A percentile compares a stretch with the other conserved stretches of the same genome.
Evolutionary conservation across 2,113 vertebrate genomes (phyloP).

Genomic region (Morone chrysops): DNA sequence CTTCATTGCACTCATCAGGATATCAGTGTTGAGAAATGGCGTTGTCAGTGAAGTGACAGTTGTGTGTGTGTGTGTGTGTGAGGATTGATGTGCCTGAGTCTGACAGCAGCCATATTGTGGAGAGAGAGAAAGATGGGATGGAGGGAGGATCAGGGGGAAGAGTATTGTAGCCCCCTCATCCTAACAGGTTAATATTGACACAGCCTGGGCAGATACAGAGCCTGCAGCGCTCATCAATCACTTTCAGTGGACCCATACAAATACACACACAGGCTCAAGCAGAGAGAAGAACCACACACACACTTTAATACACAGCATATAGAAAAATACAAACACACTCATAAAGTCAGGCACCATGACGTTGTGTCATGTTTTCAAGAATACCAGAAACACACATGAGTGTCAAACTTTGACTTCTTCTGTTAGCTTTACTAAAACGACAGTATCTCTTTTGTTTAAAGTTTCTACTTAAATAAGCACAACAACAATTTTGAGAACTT

Average conservation of each 20-base stretch:
- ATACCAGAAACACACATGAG: conserved; percentile 8
- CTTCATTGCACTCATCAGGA: conserved; percentile 97
- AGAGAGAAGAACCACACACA: conserved; percentile 58
- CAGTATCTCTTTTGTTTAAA: conserved; percentile 50
- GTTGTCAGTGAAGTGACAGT: conserved; percentile 92
- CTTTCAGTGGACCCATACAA: conserved; percentile 68
- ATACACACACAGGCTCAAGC: conserved; percentile 40
- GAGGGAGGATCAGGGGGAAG: conserved; percentile 56
- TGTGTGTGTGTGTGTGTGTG: conserved; percentile 58
- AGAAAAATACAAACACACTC: conserved; percentile 34
- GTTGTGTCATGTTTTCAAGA: conserved; percentile 6
- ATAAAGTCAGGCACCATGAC: neutral
- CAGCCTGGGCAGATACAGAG: conserved; percentile 76
- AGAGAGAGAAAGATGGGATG: conserved; percentile 57
- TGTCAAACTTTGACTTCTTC: conserved; percentile 18
- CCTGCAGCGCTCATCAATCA: conserved; percentile 77
- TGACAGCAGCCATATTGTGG: conserved; percentile 78
- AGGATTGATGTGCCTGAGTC: conserved; percentile 69
- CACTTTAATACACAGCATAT: conserved; percentile 25
- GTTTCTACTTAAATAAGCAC: conserved; percentile 70
- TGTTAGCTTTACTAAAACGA: conserved; percentile 45
- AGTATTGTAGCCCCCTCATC: conserved; percentile 72
- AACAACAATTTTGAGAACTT: conserved; percentile 67
- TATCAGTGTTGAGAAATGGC: conserved; percentile 95
- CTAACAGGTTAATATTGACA: conserved; percentile 85